A percentile compares a stretch with the other conserved stretches of the same genome.
phyloP scores from a whole-genome alignment of 2,888 invertebrate species.

The Lycia hirtaria region DNA sequence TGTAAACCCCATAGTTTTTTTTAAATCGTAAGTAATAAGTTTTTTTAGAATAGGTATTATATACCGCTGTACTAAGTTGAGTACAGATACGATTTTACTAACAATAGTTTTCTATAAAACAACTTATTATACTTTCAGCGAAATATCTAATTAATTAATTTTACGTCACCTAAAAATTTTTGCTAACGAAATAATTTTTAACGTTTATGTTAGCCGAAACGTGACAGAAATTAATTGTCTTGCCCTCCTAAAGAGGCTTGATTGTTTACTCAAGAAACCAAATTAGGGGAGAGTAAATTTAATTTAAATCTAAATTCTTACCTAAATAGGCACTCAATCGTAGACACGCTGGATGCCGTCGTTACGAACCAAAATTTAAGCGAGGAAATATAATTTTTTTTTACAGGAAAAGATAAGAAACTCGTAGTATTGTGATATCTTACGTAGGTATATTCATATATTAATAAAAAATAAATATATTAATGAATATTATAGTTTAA shows the following conservation, averaged over 20 bases:
- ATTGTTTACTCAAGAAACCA: conserved; percentile 37
- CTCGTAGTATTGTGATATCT: too few species aligned
- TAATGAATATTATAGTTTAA: too few species aligned
- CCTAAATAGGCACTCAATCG: not conserved
- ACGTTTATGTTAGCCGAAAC: conserved; percentile 41
- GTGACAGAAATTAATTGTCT: conserved; percentile 50
- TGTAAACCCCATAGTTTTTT: too few species aligned
- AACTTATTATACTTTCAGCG: not conserved
- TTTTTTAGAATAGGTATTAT: too few species aligned
- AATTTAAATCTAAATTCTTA: conserved; percentile 22
- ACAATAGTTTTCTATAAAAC: too few species aligned
- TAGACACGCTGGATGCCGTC: not conserved
- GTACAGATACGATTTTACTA: too few species aligned
- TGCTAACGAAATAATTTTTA: conserved; percentile 27
- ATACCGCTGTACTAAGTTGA: too few species aligned
- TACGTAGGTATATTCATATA: too few species aligned
- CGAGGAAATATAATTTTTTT: not conserved
- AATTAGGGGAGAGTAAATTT: conserved; percentile 38
- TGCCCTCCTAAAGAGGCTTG: conserved; percentile 33
- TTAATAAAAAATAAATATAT: too few species aligned
- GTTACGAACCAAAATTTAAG: not conserved
- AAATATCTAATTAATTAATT: not conserved
- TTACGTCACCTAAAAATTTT: not conserved
- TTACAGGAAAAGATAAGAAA: too few species aligned
- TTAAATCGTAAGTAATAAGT: too few species aligned